Base-by-base conservation (phyloP, 2,113 vertebrate species). In the Podiceps cristatus region DNA sequence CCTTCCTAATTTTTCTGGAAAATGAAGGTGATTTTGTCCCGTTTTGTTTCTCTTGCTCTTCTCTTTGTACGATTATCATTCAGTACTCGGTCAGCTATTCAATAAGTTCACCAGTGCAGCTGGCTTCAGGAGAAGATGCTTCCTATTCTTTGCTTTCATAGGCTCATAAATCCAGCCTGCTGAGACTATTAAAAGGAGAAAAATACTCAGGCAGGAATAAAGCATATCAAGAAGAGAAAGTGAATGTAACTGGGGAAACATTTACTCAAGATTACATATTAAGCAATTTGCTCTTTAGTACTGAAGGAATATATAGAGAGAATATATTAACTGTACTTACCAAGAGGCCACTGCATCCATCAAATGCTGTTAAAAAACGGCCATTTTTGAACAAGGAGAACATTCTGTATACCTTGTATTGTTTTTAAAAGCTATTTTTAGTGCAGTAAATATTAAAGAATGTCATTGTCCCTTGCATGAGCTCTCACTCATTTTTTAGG, bases 401-500 rank as follows among this genome's bases (percentile, higher is more conserved):
- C 35, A 69, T 90, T 89, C 82, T 75, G 52, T 85, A 59, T 89
- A 68, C 14, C 1, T 7, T 79, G 85, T 52, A 67, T 96, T 97
- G 90, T 96, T 96, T 95, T 53, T 59, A 52, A 73, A 93, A 92
- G 60, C 49, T 96, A 93, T 96, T 97, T 96, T 97, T 95, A 52
- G 81, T 69, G 80, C 62, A 44, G 95, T 91, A 92, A 97, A 95
- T 96, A 90, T 91, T 95, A 86, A 97, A 92, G 92, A 95, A 97
- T 96, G 85, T 59, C 87, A 89, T 91, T 95, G 95, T 97, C 62
- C 94, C 80, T 86, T 90, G 78, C 85, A 90, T 88, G 79, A 94
- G 81, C 74, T 97, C 90, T 96, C 94, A 96, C 95, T 98, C 95
- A 97, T 96, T 97, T 98, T 98, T 97, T 94, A 96, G 88, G 88